Evolutionary conservation across 1,140 invertebrate genomes (phyloP), one percentile per base, ranked within the genome.

Genomic region (Scaptomyza pallida): DNA sequence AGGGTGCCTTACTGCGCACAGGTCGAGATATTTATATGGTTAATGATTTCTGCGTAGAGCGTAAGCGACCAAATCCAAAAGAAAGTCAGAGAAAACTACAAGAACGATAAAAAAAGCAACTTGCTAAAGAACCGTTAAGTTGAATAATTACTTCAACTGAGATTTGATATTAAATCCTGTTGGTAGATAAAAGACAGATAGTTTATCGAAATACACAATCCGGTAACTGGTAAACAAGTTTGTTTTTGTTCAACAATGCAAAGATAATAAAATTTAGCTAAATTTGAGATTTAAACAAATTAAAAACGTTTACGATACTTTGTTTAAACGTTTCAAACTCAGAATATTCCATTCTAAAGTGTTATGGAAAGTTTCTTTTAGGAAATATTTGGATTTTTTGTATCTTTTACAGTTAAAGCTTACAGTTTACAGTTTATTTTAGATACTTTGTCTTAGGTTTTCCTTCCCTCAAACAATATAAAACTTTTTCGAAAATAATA

Each of bases 1-100:
- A n/a, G 65, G 52, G 45, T 61, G 55, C 21, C 26, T 5, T 3
- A 23, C 21, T 5, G 21, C 21, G 21, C 23, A 40, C 62, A 35
- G 63, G 47, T 67, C 62, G 62, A 59, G 69, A 44, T 67, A 54
- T 72, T 67, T 72, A 72, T 67, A 72, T 61, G 62, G 15, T 67
- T 54, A 57, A 67, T 72, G 54, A 26, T 60, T 72, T 67, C 63
- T 67, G 62, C 63, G 62, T 67, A 67, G 62, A 69, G 30, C 26
- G 26, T 40, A n/a, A n/a, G 48, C 45, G 56, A 33, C 6, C 40
- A 35, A 9, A 57, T 57, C 43, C 23, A 15, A 65, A 65, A 65
- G 68, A 71, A 65, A 71, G 51, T 65, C 44, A 15, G 23, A 51
- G 45, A 56, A 47, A 56, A 48, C n/a, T 37, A 4, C 23, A 26